Evolutionary conservation across 2,113 vertebrate species (phyloP).

Genomic region (Callipepla californica): DNA sequence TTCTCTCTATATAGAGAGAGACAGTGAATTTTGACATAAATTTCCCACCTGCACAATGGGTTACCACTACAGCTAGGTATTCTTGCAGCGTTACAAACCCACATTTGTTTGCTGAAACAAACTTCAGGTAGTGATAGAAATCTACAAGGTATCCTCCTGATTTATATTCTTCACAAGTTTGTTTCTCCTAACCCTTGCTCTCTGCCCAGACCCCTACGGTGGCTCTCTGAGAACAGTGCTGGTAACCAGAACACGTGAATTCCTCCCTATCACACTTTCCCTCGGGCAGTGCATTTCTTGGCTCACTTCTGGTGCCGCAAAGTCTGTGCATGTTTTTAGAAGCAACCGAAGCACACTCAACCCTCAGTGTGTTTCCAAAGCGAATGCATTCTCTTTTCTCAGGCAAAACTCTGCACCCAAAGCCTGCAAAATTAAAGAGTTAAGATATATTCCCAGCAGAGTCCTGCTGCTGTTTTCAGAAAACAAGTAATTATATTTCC

Average conservation of each 20-base stretch:
- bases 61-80: background rate
- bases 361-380: background rate
- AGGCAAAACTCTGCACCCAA: background rate
- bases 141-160: background rate
- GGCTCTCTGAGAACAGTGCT: background rate
- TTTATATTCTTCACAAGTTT: background rate
- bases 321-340: constrained; percentile 36
- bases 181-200: background rate
- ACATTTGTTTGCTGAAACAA: accelerated
- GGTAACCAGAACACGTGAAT: background rate
- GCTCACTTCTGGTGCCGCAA: background rate
- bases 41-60: background rate
- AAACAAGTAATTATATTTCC: background rate
- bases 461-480: background rate
- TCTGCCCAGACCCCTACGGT: background rate
- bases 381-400: background rate
- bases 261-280: background rate
- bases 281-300: background rate
- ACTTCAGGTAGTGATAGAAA: background rate
- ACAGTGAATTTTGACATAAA: background rate
- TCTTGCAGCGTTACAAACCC: background rate
- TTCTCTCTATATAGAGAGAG: too few relatives aligned
- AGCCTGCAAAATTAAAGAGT: background rate
- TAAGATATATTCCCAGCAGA: background rate
- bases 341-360: background rate